Conservation (phyloP, 2,113 vertebrate species). For the Mystacornis crossleyi region DNA sequence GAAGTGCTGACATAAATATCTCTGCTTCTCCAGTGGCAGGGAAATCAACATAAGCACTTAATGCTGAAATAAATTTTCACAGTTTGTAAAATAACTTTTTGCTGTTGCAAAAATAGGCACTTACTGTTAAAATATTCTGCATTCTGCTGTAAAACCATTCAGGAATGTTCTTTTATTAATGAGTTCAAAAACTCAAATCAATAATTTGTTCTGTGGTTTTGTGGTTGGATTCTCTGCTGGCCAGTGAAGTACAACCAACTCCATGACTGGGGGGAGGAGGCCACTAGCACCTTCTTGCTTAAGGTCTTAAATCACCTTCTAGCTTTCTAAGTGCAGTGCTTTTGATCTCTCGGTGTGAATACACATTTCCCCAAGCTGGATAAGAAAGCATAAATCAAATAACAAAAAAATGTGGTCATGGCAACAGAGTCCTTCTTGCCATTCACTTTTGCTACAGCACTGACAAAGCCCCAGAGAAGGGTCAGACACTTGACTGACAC, state of each 20-base stretch:
- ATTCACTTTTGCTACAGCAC: neutral
- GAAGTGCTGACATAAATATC: neutral
- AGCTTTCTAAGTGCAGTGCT: neutral
- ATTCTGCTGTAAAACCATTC: neutral
- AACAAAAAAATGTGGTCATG: neutral
- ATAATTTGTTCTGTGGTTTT: neutral
- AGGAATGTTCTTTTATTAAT: neutral
- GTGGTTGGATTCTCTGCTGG: neutral
- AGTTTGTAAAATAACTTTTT: neutral
- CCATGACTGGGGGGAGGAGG: neutral
- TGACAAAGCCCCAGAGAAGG: neutral
- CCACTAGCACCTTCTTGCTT: neutral
- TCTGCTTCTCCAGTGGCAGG: neutral
- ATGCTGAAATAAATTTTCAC: neutral
- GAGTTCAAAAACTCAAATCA: neutral
- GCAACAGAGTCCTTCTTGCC: neutral
- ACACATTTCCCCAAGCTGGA: neutral
- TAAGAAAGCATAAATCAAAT: neutral
- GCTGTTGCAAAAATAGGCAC: neutral
- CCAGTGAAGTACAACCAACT: neutral
- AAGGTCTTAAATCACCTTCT: neutral
- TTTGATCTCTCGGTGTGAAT: neutral
- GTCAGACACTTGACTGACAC: neutral
- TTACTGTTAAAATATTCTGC: neutral
- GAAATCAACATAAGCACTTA: neutral